Base-by-base conservation (phyloP, 2,113 vertebrate species). In the Malaclemys terrapin region DNA sequence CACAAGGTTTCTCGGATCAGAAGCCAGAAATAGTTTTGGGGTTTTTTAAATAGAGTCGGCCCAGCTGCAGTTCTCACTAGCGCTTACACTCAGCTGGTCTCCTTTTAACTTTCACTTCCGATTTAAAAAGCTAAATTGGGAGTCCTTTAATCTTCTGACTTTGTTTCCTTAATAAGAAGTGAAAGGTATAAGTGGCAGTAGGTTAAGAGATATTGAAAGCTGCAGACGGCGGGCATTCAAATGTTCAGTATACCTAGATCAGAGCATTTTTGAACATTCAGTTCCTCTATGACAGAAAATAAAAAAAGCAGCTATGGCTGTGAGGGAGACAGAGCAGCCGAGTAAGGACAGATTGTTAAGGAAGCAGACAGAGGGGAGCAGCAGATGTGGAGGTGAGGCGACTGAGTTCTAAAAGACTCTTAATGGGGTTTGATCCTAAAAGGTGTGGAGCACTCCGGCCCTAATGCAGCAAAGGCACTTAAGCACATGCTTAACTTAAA, bases 71-170 rank as follows among this genome's bases (percentile, higher is more conserved):
- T 96, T 97, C 93, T 95, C 96, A 95, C 89, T 89, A 95, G 84
- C 38, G 17, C 96, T 96, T 96, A 87, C 93, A 92, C 96, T 97
- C 96, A 97, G 92, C 96, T 96, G 95, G 91, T 97, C 95, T 97
- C 95, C 96, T 96, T 97, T 97, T 94, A 97, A 97, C 89, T 95
- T 98, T 96, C 89, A 94, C 87, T 95, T 96, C 72, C 89, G 83
- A 94, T 95, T 97, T 97, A 95, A 94, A 97, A 97, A 96, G 38
- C 96, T 93, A 91, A 94, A 97, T 96, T 96, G 56, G 95, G 93
- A 96, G 83, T 89, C 78, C 89, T 96, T 97, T 96, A 96, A 97
- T 95, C 96, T 97, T 96, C 94, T 91, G 35, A 6, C 42, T 96
- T 96, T 11, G 0, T 96, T 93, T 97, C 91, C 93, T 95, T 97